Evolutionary conservation across 2,888 invertebrate species (phyloP).

Genomic region (Drosophila affinis): DNA sequence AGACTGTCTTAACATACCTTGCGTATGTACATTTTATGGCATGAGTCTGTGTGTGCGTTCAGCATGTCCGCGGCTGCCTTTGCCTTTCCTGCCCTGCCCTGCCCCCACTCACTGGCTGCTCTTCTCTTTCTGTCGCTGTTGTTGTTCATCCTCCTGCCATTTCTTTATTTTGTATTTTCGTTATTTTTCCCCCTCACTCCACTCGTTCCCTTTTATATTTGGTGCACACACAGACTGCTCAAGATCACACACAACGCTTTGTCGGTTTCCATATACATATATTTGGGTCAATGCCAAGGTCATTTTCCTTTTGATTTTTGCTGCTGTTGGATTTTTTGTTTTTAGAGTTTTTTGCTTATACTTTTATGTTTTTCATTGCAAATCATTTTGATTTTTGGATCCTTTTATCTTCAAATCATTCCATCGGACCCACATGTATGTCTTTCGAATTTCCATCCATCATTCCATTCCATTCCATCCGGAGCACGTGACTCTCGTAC

Average conservation of each 20-base stretch:
- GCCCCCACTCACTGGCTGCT: neutral
- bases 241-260: constrained; percentile 65
- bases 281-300: constrained; percentile 64
- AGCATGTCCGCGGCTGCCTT: constrained; percentile 54
- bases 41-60: constrained; percentile 40
- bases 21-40: neutral
- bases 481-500: neutral
- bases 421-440: neutral
- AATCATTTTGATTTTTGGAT: constrained; percentile 7
- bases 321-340: constrained; percentile 9
- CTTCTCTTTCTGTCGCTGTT: constrained; percentile 1
- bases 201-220: constrained; percentile 48
- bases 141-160: constrained; percentile 35
- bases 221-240: constrained; percentile 58
- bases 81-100: neutral
- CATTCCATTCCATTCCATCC: too few relatives aligned
- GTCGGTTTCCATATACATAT: constrained; percentile 57
- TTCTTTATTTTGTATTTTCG: constrained; percentile 52
- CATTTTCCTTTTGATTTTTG: constrained; percentile 34
- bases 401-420: neutral
- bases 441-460: neutral
- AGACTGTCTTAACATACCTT: neutral
- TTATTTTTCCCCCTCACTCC: constrained; percentile 53
- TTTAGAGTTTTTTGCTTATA: constrained; percentile 39
- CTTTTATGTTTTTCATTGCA: constrained; percentile 27